Conservation (phyloP, 1,140 invertebrate species). For the Araneus ventricosus region DNA sequence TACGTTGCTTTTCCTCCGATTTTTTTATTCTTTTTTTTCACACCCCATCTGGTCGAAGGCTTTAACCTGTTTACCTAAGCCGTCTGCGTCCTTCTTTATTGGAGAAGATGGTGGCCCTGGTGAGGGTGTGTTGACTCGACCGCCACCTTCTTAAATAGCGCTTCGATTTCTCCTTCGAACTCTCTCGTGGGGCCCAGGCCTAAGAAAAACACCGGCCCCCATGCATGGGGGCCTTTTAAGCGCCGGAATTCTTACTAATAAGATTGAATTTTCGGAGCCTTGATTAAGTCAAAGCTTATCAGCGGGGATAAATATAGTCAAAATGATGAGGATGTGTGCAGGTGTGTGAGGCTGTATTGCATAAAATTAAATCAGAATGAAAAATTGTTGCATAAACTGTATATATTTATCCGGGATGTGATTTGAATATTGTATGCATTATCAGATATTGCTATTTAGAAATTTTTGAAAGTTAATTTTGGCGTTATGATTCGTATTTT, state of each 20-base stretch:
- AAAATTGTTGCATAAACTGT: background rate
- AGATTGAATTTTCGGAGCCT: conserved; percentile 53
- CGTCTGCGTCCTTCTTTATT: conserved; percentile 47
- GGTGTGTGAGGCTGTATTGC: background rate
- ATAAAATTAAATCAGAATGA: background rate
- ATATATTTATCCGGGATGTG: too few relatives aligned
- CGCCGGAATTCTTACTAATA: conserved; percentile 28
- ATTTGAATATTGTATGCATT: too few relatives aligned
- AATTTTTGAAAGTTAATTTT: too few relatives aligned
- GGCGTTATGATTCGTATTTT: too few relatives aligned
- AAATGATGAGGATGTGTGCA: background rate
- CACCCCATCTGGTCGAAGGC: conserved; percentile 68
- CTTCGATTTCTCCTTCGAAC: conserved; percentile 63
- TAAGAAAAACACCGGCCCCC: conserved; percentile 48
- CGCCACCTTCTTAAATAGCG: conserved; percentile 68
- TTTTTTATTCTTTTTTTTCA: conserved; percentile 53
- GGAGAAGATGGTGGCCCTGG: background rate
- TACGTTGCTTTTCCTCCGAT: background rate
- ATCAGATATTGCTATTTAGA: too few relatives aligned
- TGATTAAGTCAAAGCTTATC: background rate
- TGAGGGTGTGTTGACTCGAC: conserved; percentile 58
- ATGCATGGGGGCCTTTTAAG: background rate
- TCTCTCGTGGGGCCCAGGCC: background rate
- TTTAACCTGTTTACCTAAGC: conserved; percentile 72
- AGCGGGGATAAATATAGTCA: background rate